Conservation (phyloP, 2,888 invertebrate species). For the Drosophila prostipennis region DNA sequence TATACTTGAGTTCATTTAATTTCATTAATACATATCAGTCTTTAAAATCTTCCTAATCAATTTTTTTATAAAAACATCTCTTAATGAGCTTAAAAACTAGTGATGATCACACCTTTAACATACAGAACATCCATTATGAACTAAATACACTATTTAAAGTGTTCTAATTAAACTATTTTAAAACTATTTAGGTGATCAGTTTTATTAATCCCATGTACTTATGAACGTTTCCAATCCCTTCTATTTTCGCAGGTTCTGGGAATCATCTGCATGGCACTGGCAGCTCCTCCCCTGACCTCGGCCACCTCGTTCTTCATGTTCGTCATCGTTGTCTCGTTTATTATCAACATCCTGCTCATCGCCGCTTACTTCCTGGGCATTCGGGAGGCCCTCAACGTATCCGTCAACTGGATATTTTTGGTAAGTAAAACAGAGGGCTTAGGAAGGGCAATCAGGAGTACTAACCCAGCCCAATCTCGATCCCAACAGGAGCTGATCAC, state of each 20-base stretch:
- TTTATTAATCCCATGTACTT: too few species aligned
- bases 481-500: constrained; percentile 90
- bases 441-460: background rate
- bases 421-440: constrained; percentile 85
- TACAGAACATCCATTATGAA: too few species aligned
- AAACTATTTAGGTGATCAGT: too few species aligned
- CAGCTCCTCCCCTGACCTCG: constrained; percentile 87
- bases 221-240: too few species aligned
- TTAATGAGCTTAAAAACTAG: too few species aligned
- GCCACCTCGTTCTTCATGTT: constrained; percentile 93
- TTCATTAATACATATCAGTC: too few species aligned
- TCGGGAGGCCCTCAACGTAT: constrained; percentile 90
- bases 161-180: too few species aligned
- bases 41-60: too few species aligned
- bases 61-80: too few species aligned
- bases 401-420: constrained; percentile 93
- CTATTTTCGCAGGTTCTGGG: constrained; percentile 88
- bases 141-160: too few species aligned
- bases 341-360: constrained; percentile 92
- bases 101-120: too few species aligned
- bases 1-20: too few species aligned
- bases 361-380: constrained; percentile 92
- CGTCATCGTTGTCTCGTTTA: constrained; percentile 92
- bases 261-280: constrained; percentile 93
- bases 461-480: background rate